These are phyloP conservation scores for Bimastos eiseni DNA, from an alignment of 2,888 invertebrate species.

Conservation along the genomic window DNA sequence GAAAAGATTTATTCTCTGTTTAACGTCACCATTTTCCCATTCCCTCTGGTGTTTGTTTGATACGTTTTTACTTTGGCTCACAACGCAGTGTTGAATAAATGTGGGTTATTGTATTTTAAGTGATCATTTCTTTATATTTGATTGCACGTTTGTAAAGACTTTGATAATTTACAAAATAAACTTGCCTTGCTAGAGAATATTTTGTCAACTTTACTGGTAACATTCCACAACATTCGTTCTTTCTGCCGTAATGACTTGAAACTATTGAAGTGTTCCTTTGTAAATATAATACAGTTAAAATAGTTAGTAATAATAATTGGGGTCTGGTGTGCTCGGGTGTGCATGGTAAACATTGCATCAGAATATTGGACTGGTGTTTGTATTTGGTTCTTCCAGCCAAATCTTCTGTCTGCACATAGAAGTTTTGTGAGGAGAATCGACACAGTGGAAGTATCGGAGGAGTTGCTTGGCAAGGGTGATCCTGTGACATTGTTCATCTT, in stretches of 20 bases:
- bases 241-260: not conserved
- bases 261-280: too few species aligned
- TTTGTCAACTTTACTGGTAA: not conserved
- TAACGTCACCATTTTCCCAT: too few species aligned
- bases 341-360: not conserved
- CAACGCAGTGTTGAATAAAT: not conserved
- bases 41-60: not conserved
- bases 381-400: conserved; percentile 70
- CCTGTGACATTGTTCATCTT: conserved; percentile 87
- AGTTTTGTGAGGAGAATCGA: conserved; percentile 83
- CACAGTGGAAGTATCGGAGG: conserved; percentile 77
- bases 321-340: not conserved
- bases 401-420: conserved; percentile 89
- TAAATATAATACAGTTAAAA: not conserved
- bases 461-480: conserved; percentile 82
- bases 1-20: too few species aligned
- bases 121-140: not conserved
- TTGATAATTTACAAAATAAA: not conserved
- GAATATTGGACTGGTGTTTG: not conserved
- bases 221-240: not conserved
- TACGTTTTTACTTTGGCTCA: not conserved
- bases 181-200: not conserved
- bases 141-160: not conserved
- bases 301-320: not conserved
- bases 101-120: not conserved